Evolutionary conservation across 1,140 invertebrate genomes (phyloP), one percentile per base, ranked within the genome.

Genomic region (Chelonus insularis): DNA sequence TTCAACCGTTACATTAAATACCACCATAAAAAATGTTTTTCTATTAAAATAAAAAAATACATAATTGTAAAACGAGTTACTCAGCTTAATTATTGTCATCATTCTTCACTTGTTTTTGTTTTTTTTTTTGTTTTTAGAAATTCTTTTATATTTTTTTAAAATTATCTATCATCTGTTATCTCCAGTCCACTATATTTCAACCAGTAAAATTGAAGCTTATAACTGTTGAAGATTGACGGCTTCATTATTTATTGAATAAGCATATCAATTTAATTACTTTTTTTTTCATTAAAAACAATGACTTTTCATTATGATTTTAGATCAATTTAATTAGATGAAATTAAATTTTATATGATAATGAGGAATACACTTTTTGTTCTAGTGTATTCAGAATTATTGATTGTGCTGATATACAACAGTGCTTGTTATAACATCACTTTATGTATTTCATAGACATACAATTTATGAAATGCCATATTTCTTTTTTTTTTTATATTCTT

Each of bases 1-100:
- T 1, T 5, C 1, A 12, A 36, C 20, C 32, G 18, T 57, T 11
- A 47, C 18, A 18, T 18, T 16, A 14, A 14, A 25, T 12, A 47
- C 6, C 9, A 37, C 29, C 4, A 11, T 20, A 20, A 23, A 47
- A 23, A 12, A 5, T 36, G 9, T n/a, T 39, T 39, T 39, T n/a
- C n/a, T 11, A 39, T 4, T 39, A 0, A 39, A 43, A 18, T 18
- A 16, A 43, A 21, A 36, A 45, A 21, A 32, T 18, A 11, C 9
- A 18, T 32, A 39, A 59, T 68, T 69, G 64, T 58, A 48, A 64
- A 62, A 68, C 66, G 65, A 73, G 70, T 66, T 63, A 66, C 63
- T 70, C 68, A 62, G 69, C 71, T 73, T 66, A 74, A 76, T 76
- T 76, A 76, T 76, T 76, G 73, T 76, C 73, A 72, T 72, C 68